Evolutionary conservation across 2,888 invertebrate genomes (phyloP).

Genomic region (Mesodorylaimus sp.): DNA sequence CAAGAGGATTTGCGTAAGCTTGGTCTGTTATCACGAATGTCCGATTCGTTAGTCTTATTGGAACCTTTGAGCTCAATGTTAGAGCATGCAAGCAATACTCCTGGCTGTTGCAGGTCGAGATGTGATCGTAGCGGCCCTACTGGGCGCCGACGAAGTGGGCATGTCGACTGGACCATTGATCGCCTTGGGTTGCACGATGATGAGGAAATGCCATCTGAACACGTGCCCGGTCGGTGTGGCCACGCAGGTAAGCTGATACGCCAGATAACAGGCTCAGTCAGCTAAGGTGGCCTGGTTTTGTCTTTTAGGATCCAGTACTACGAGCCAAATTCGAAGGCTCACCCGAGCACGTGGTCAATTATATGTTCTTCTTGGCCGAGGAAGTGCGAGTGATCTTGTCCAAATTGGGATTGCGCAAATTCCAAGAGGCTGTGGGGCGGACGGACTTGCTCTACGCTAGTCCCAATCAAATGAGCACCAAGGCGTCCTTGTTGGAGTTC

Average conservation of each 20-base stretch:
- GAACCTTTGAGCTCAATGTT: too few relatives aligned
- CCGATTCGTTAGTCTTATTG: too few relatives aligned
- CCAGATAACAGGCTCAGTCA: not conserved
- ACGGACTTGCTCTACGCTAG: conserved; percentile 65
- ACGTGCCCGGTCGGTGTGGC: conserved; percentile 98
- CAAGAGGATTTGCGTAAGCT: too few relatives aligned
- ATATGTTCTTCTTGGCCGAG: conserved; percentile 88
- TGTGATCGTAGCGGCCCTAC: conserved; percentile 75
- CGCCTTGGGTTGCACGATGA: conserved; percentile 97
- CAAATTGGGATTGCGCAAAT: conserved; percentile 61
- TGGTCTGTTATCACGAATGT: too few relatives aligned
- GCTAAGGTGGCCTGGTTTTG: not conserved
- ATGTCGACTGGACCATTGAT: conserved; percentile 95
- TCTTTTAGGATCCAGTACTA: conserved; percentile 56
- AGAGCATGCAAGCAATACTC: too few relatives aligned
- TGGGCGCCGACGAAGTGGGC: conserved; percentile 96
- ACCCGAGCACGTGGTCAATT: conserved; percentile 92
- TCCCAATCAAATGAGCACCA: conserved; percentile 49
- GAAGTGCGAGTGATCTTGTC: conserved; percentile 85
- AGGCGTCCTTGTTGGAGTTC: conserved; percentile 67
- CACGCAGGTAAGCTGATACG: conserved; percentile 48
- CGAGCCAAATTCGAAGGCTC: conserved; percentile 90
- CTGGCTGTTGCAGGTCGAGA: too few relatives aligned
- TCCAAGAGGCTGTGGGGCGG: conserved; percentile 76
- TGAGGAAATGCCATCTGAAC: conserved; percentile 96